Evolutionary conservation across 2,797 vertebrate genomes (phyloP), one percentile per base, ranked within the genome.

Genomic region (Sardinella longiceps): DNA sequence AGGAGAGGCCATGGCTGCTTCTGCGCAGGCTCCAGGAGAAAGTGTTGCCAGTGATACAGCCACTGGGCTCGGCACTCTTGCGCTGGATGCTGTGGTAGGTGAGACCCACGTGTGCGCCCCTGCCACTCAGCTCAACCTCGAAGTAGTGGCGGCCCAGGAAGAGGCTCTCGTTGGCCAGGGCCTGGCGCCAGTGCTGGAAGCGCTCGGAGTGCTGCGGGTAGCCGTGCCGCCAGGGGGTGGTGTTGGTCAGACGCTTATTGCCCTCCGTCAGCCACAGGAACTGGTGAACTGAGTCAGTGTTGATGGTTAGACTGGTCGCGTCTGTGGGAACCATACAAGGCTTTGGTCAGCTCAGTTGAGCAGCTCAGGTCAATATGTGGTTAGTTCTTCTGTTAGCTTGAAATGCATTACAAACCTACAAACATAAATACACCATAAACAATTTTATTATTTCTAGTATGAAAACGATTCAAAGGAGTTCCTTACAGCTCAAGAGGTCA

Each of bases 1-100:
- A 91, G 0, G 92, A 94, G 91, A 96, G 94, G 3, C 91, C 88
- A 82, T 91, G 93, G 46, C 94, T 92, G 0, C 92, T 94, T 92
- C 91, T 90, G 0, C 93, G 91, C 20, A 94, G 45, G 84, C 94
- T 94, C 94, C 95, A 95, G 28, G 93, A 97, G 85, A 94, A 95
- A 87, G 92, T 88, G n/a, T 94, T 96, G 5, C 94, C 91, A 0
- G 85, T 95, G 87, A 96, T 95, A 89, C 93, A 95, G 82, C 92
- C 81, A 53, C 90, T 92, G 80, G 88, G 93, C 58, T 92, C 91
- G 37, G 91, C 91, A 5, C 92, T 93, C 53, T 93, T 93, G 4
- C 92, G 87, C 63, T 95, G 90, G 0, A 94, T 93, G 84, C 93
- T 95, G 89, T 93, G 95, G 89, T 91, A 92, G 0, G 82, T 93